Evolutionary conservation across 2,113 vertebrate species (phyloP).

Genomic region (Tichodroma muraria): DNA sequence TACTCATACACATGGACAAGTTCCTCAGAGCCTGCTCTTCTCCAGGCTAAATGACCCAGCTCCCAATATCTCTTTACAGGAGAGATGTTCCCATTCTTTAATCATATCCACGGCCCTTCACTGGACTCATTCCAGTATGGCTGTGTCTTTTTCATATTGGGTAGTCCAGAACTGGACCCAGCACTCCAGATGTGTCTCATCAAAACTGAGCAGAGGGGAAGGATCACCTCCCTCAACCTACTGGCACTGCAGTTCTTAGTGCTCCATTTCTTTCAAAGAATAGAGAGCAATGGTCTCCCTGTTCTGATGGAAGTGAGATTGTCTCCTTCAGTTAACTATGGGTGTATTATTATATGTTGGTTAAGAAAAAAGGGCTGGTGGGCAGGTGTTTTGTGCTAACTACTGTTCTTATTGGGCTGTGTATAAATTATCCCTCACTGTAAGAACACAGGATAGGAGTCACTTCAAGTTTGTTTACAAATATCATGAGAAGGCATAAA

Average conservation of each 20-base stretch:
- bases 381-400: not conserved
- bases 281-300: not conserved
- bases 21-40: not conserved
- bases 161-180: not conserved
- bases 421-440: not conserved
- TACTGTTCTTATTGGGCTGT: not conserved
- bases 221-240: not conserved
- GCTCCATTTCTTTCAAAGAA: not conserved
- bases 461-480: not conserved
- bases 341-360: not conserved
- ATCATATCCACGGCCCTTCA: not conserved
- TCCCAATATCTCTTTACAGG: not conserved
- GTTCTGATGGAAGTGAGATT: not conserved
- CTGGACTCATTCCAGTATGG: not conserved
- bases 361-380: not conserved
- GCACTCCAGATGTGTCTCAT: not conserved
- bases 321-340: not conserved
- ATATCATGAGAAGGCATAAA: not conserved
- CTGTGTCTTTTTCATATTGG: accelerated
- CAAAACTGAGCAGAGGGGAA: not conserved
- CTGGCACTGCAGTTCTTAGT: not conserved
- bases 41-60: not conserved
- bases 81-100: not conserved
- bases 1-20: not conserved
- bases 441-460: not conserved